Percentiles rank a stretch among this genome's conserved stretches.
Evolutionary conservation across 1,140 invertebrate genomes (phyloP).

Genomic region (Spodoptera litura): DNA sequence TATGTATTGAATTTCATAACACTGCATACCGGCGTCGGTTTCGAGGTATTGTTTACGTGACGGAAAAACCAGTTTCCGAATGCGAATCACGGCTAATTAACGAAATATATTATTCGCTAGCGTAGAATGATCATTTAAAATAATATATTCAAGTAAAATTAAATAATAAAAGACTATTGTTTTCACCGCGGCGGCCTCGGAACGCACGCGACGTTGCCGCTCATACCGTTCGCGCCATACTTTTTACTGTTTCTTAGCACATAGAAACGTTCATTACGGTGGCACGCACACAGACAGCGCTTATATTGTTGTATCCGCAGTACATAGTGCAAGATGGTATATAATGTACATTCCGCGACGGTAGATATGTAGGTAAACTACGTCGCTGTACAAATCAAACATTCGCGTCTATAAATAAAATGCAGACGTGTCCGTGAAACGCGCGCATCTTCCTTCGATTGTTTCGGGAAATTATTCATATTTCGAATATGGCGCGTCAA

Average conservation of each 20-base stretch:
- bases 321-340: constrained; percentile 74
- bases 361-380: constrained; percentile 82
- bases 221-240: constrained; percentile 81
- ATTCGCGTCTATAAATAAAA: constrained; percentile 78
- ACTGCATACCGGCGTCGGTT: constrained; percentile 13
- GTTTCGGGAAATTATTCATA: constrained; percentile 46
- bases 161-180: constrained; percentile 80
- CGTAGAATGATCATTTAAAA: constrained; percentile 40
- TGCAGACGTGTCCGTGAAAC: constrained; percentile 77
- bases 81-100: constrained; percentile 13
- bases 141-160: constrained; percentile 65
- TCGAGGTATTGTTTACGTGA: constrained; percentile 3
- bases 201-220: constrained; percentile 79
- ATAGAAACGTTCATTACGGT: constrained; percentile 82
- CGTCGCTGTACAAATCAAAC: constrained; percentile 79
- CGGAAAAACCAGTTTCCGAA: neutral
- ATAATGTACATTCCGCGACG: constrained; percentile 74
- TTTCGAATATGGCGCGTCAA: constrained; percentile 51
- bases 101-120: constrained; percentile 4
- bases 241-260: constrained; percentile 85
- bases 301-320: constrained; percentile 77
- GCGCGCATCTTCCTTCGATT: constrained; percentile 48
- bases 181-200: constrained; percentile 77
- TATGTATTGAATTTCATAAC: constrained; percentile 37
- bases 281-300: constrained; percentile 75